These are phyloP conservation scores for Lamellibrachia satsuma DNA, from an alignment of 2,888 invertebrate species.

Conservation along the genomic window DNA sequence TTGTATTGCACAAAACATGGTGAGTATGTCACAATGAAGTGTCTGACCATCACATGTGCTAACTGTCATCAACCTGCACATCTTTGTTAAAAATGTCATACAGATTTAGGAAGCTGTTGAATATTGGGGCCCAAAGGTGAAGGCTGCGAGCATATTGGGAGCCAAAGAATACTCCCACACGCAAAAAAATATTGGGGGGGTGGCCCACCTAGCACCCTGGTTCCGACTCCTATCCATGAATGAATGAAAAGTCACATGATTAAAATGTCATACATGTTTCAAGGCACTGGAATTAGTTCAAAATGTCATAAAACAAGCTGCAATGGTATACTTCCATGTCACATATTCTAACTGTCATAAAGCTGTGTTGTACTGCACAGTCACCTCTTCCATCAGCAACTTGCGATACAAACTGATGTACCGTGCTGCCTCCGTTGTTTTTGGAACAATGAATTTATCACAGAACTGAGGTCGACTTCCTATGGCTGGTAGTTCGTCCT, in stretches of 20 bases:
- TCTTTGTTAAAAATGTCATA: too few relatives aligned
- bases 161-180: neutral
- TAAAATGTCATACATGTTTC: neutral
- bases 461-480: constrained; percentile 30
- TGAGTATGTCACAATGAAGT: neutral
- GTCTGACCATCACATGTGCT: neutral
- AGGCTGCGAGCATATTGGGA: neutral
- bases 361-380: constrained; percentile 23
- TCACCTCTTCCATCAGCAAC: constrained; percentile 21
- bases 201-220: too few relatives aligned
- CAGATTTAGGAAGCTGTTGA: too few relatives aligned
- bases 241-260: neutral
- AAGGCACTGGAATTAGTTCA: neutral
- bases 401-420: constrained; percentile 30
- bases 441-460: constrained; percentile 30
- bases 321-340: neutral
- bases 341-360: neutral
- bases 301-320: neutral
- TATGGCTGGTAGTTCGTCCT: constrained; percentile 14
- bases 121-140: neutral
- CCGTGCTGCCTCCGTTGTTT: constrained; percentile 29
- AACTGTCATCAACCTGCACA: neutral
- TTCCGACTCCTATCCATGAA: neutral
- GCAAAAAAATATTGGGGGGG: neutral
- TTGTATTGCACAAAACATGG: neutral